Conservation (phyloP, 2,888 invertebrate genomes). For the Machimus atricapillus region DNA sequence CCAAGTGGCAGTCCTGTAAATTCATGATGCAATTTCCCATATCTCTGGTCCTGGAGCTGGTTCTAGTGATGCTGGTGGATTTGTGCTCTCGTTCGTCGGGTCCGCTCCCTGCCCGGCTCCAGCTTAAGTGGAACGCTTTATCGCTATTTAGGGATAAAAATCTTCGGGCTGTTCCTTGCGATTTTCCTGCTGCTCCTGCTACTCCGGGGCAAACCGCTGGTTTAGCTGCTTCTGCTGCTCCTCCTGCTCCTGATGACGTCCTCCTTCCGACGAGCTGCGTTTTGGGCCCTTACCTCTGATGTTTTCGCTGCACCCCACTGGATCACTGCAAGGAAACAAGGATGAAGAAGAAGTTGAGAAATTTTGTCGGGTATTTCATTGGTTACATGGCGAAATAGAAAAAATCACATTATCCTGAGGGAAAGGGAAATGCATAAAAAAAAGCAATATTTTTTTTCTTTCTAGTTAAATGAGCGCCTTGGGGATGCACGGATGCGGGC, state of each 20-base stretch:
- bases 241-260: not conserved
- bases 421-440: not conserved
- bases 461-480: not conserved
- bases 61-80: constrained; percentile 42
- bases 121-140: constrained; percentile 29
- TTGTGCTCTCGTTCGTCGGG: not conserved
- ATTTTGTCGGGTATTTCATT: not conserved
- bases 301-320: not conserved
- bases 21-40: constrained; percentile 51
- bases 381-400: not conserved
- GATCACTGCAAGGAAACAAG: not conserved
- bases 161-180: not conserved
- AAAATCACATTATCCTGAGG: not conserved
- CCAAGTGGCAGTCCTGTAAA: constrained; percentile 51
- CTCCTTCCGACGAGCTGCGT: not conserved
- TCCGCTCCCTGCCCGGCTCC: not conserved
- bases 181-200: not conserved
- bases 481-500: not conserved
- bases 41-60: not conserved
- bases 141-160: constrained; percentile 19
- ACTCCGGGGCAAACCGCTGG: not conserved
- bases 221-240: not conserved
- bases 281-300: not conserved
- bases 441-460: not conserved
- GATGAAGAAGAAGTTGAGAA: not conserved